Conservation (phyloP, 1,140 invertebrate species). For the Bombus balteatus region DNA sequence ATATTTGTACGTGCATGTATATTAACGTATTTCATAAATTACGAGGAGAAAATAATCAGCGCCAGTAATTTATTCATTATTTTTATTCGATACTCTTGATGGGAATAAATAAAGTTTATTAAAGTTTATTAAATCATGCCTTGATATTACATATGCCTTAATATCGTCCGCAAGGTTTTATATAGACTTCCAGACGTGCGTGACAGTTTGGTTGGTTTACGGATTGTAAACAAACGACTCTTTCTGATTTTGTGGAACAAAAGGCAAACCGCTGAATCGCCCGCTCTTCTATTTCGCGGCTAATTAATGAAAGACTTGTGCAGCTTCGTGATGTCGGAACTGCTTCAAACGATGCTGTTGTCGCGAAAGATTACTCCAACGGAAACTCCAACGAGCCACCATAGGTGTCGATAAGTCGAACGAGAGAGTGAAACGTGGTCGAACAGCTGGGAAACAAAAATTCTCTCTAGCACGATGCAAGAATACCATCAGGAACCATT, state of each 20-base stretch:
- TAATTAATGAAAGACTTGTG: slow-evolving; percentile 49
- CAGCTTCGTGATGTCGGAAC: not conserved
- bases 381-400: too few relatives aligned
- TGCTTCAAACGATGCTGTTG: not conserved
- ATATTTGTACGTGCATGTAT: too few relatives aligned
- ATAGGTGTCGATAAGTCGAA: too few relatives aligned
- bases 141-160: too few relatives aligned
- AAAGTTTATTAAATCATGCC: too few relatives aligned
- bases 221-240: slow-evolving; percentile 1
- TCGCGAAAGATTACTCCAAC: too few relatives aligned
- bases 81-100: too few relatives aligned
- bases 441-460: not conserved
- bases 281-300: slow-evolving; percentile 17
- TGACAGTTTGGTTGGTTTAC: slow-evolving; percentile 10
- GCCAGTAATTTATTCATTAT: too few relatives aligned
- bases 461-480: not conserved
- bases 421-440: not conserved
- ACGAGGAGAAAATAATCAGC: too few relatives aligned
- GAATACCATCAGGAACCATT: not conserved
- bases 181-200: not conserved
- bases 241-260: not conserved
- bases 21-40: too few relatives aligned
- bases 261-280: not conserved
- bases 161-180: not conserved
- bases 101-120: too few relatives aligned